Conservation (phyloP, 2,797 vertebrate species). For the Diceros bicornis region DNA sequence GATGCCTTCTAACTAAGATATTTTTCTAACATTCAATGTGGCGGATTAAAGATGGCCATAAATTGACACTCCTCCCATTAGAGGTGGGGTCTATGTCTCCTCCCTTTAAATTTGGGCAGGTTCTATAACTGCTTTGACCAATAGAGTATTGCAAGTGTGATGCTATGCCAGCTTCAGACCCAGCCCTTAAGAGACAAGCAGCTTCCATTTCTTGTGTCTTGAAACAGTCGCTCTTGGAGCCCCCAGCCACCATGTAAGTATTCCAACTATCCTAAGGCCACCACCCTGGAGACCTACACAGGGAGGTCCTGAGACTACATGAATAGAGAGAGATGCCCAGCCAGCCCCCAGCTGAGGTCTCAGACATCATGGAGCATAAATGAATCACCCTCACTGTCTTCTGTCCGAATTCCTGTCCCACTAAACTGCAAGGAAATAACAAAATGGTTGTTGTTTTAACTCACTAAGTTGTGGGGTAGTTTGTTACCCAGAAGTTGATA, state of each 20-base stretch:
- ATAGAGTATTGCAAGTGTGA: not conserved
- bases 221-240: not conserved
- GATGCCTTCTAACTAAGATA: not conserved
- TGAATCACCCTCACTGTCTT: not conserved
- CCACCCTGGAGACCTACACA: not conserved
- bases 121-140: not conserved
- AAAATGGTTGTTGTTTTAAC: not conserved
- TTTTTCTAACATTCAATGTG: not conserved
- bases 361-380: not conserved
- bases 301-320: no score
- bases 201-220: not conserved
- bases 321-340: not conserved
- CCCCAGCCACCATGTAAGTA: not conserved
- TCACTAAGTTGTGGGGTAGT: not conserved
- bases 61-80: not conserved
- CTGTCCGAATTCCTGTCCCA: not conserved
- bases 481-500: not conserved
- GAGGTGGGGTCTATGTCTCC: not conserved
- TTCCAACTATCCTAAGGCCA: not conserved
- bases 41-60: not conserved
- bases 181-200: not conserved
- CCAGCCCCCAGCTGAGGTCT: not conserved
- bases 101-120: not conserved
- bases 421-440: not conserved
- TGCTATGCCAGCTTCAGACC: not conserved